Evolutionary conservation across 2,797 vertebrate species (phyloP).

Genomic region (Microctenopoma lineatum): DNA sequence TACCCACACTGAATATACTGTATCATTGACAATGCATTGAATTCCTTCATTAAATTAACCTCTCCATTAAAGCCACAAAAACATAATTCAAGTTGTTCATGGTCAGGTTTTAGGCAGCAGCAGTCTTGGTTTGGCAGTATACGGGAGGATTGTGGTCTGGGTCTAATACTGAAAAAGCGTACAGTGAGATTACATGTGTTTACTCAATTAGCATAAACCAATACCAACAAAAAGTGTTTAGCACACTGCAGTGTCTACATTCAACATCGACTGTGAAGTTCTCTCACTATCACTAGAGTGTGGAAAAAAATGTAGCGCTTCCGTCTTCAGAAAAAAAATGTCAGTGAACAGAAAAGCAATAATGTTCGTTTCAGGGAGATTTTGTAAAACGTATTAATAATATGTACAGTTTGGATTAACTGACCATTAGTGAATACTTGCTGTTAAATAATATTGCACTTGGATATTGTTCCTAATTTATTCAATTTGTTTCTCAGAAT

Average conservation of each 20-base stretch:
- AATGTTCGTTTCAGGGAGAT: too few relatives aligned
- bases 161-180: background rate
- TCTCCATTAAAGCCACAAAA: background rate
- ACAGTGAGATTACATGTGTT: background rate
- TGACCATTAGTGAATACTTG: slow-evolving; percentile 22
- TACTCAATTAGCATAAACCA: background rate
- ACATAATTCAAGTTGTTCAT: background rate
- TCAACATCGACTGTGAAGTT: too few relatives aligned
- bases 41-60: slow-evolving; percentile 15
- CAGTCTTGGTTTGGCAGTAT: background rate
- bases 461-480: slow-evolving; percentile 33
- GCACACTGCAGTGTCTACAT: too few relatives aligned
- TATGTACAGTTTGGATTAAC: background rate
- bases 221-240: too few relatives aligned
- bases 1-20: background rate
- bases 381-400: too few relatives aligned
- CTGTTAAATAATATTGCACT: slow-evolving; percentile 4
- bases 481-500: slow-evolving; percentile 67
- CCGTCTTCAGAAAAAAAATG: too few relatives aligned
- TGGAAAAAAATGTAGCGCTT: too few relatives aligned
- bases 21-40: slow-evolving; percentile 13
- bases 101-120: background rate
- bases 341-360: background rate
- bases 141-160: background rate
- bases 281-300: too few relatives aligned